Evolutionary conservation across 1,140 invertebrate species (phyloP), one percentile per base, ranked within the genome.

Genomic region (Reticulitermes speratus): DNA sequence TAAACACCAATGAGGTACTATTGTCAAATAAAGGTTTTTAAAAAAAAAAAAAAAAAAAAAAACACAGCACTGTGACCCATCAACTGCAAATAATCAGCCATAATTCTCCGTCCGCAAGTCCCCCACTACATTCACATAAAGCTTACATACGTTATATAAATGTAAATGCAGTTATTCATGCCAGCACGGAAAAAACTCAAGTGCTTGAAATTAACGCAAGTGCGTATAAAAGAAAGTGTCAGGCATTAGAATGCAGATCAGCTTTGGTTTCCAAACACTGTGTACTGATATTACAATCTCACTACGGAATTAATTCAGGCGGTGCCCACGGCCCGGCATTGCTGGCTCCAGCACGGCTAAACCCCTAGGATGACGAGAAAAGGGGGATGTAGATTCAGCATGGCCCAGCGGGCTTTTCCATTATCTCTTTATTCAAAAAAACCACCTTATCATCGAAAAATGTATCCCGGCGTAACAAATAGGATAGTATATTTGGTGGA

Each of bases 341-440:
- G 59, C 59, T 19, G 21, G 19, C 59, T 21, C n/a, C n/a, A 75
- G n/a, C 65, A 75, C n/a, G 65, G 25, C 65, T 75, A 75, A 75
- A 75, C 65, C n/a, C 65, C 8, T 75, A 75, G n/a, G 65, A 75
- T 75, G 65, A 75, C 65, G 25, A 75, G n/a, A 75, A 30, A 30
- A 25, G 65, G 65, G 25, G 65, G 14, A 14, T n/a, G 65, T n/a
- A 75, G 65, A 75, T 75, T 30, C 65, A 75, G 65, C 65, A 75
- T 75, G 65, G 65, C 65, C 65, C 65, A 75, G 65, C 65, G 65
- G 65, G 65, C 65, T 75, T 75, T 75, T 75, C 65, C 65, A 75
- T 75, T 75, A 75, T 75, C 65, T 75, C 65, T 75, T 75, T 75
- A 75, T 75, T 75, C 65, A 75, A 75, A 75, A 48, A 75, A 75